Evolutionary conservation across 2,888 invertebrate genomes (phyloP).

Genomic region (Shargacucullia verbasci): DNA sequence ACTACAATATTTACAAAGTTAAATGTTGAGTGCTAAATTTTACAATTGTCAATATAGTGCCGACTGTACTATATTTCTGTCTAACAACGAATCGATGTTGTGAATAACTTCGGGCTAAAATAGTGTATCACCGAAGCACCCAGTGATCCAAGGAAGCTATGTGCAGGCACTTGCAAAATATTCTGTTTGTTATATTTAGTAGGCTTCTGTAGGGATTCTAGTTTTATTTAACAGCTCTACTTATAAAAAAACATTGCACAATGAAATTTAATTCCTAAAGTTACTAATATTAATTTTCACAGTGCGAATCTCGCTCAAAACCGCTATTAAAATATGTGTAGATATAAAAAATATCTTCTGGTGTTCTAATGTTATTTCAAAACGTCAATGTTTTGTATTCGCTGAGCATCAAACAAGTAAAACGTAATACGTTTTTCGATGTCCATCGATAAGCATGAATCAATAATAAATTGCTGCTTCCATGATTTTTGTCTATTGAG

Average conservation of each 20-base stretch:
- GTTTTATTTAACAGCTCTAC: conserved; percentile 43
- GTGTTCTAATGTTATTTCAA: neutral
- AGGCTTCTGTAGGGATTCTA: conserved; percentile 42
- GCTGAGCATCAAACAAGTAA: conserved; percentile 21
- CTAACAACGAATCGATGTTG: conserved; percentile 81
- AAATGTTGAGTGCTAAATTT: conserved; percentile 44
- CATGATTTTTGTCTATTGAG: conserved; percentile 13
- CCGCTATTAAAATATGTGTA: conserved; percentile 19
- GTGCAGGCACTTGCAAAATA: conserved; percentile 78
- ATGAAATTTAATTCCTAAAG: conserved; percentile 5
- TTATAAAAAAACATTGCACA: conserved; percentile 11
- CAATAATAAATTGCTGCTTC: conserved; percentile 7
- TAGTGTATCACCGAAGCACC: conserved; percentile 57
- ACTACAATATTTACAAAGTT: conserved; percentile 16
- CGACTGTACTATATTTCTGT: conserved; percentile 47
- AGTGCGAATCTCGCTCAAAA: conserved; percentile 15
- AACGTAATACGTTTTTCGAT: conserved; percentile 4
- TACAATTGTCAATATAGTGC: conserved; percentile 56
- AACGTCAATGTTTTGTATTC: conserved; percentile 5
- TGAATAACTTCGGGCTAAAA: conserved; percentile 69
- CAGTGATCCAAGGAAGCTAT: conserved; percentile 65
- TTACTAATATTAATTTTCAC: conserved; percentile 4
- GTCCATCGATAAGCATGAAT: conserved; percentile 5
- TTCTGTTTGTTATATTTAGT: conserved; percentile 77
- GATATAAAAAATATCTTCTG: conserved; percentile 11